Evolutionary conservation across 2,797 vertebrate genomes (phyloP).

Genomic region (Aulostomus chinensis): DNA sequence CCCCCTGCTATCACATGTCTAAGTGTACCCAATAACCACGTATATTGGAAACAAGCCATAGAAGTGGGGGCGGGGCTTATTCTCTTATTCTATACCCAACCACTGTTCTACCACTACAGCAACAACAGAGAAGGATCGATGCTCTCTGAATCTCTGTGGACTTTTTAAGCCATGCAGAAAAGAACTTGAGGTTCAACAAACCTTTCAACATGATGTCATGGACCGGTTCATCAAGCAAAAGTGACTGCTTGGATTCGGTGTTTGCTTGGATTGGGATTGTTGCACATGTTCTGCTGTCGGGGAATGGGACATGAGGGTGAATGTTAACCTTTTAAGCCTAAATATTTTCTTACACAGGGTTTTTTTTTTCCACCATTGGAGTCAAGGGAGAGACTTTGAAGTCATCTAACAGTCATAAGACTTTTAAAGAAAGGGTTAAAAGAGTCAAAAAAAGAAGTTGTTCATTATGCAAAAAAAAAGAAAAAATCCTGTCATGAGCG

Average conservation of each 20-base stretch:
- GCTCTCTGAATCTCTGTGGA: slow-evolving; percentile 52
- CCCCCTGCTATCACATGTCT: slow-evolving; percentile 16
- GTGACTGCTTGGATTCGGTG: slow-evolving; percentile 42
- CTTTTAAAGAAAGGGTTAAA: slow-evolving; percentile 26
- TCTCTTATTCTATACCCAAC: slow-evolving; percentile 43
- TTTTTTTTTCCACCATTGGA: slow-evolving; percentile 16
- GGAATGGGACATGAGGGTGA: slow-evolving; percentile 31
- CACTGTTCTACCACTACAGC: slow-evolving; percentile 47
- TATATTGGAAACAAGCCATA: slow-evolving; percentile 81
- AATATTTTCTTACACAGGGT: slow-evolving; percentile 64
- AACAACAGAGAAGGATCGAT: slow-evolving; percentile 30
- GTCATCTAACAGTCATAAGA: too few relatives aligned
- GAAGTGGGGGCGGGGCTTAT: slow-evolving; percentile 49
- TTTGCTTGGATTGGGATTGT: slow-evolving; percentile 35
- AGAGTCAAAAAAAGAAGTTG: slow-evolving; percentile 37
- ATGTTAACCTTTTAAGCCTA: slow-evolving; percentile 49
- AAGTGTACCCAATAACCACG: slow-evolving; percentile 53
- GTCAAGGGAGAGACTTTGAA: slow-evolving; percentile 17
- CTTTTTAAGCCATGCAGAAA: slow-evolving; percentile 69
- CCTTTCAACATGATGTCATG: slow-evolving; percentile 77
- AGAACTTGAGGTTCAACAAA: slow-evolving; percentile 40
- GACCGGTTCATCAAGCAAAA: slow-evolving; percentile 62
- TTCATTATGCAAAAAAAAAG: slow-evolving; percentile 73
- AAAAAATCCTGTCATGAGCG: slow-evolving; percentile 40
- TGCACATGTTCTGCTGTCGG: slow-evolving; percentile 39